phyloP scores from a whole-genome alignment of 1,140 invertebrate species.

The Zelostemma sp. region DNA sequence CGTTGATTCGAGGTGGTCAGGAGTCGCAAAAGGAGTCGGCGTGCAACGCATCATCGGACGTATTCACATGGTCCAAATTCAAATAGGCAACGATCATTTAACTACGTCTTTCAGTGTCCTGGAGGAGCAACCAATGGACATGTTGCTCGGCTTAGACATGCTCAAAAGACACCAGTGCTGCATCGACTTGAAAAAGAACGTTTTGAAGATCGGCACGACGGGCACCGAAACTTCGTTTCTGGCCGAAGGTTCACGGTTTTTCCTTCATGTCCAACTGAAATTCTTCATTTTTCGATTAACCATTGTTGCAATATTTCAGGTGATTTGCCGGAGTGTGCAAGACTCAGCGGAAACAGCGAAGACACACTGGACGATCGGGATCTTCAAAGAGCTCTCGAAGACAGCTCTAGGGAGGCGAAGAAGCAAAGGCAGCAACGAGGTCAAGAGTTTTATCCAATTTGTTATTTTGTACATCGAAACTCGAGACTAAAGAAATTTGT shows the following conservation, averaged over 20 bases:
- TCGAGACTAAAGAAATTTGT: no score
- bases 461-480: no score
- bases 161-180: constrained; percentile 96
- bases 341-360: constrained; percentile 68
- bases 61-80: constrained; percentile 97
- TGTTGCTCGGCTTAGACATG: constrained; percentile 98
- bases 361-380: constrained; percentile 74
- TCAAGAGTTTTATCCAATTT: constrained; percentile 8
- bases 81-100: constrained; percentile 93
- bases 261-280: no score
- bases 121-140: constrained; percentile 98
- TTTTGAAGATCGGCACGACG: constrained; percentile 94
- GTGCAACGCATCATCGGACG: constrained; percentile 95
- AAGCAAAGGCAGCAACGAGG: constrained; percentile 51
- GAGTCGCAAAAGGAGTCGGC: constrained; percentile 96
- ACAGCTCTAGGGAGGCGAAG: constrained; percentile 68
- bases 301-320: no score
- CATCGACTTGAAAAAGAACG: constrained; percentile 92
- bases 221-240: constrained; percentile 93
- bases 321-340: constrained; percentile 70
- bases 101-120: constrained; percentile 98
- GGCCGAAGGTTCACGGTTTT: constrained; percentile 74
- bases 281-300: no score
- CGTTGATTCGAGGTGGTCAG: constrained; percentile 94
- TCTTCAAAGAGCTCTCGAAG: constrained; percentile 74